Evolutionary conservation across 2,797 vertebrate species (phyloP).

Genomic region (Melopsittacus undulatus): DNA sequence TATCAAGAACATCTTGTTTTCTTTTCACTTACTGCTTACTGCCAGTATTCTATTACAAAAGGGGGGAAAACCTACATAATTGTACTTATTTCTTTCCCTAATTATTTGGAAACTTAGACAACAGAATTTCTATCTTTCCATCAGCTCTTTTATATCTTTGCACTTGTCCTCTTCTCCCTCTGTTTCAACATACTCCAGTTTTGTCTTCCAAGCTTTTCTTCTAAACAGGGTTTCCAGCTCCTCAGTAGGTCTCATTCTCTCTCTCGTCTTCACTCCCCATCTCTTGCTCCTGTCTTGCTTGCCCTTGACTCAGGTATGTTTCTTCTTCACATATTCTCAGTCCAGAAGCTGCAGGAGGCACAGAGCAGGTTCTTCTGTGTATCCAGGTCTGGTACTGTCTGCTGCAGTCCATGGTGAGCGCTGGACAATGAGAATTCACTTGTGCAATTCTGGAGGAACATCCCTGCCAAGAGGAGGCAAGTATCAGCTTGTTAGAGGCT

Average conservation of each 20-base stretch:
- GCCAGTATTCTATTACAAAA: not conserved
- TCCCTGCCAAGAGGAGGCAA: not conserved
- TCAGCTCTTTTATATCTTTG: not conserved
- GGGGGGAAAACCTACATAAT: not conserved
- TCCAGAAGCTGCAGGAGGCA: not conserved
- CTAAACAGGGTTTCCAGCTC: not conserved
- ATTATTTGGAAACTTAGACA: not conserved
- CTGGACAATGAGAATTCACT: not conserved
- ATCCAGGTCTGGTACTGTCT: not conserved
- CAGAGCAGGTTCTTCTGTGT: not conserved
- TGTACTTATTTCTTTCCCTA: not conserved
- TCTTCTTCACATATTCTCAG: not conserved
- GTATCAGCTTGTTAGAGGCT: not conserved
- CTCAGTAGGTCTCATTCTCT: not conserved
- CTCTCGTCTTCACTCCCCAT: not conserved
- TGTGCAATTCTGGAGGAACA: not conserved
- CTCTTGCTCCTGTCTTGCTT: not conserved
- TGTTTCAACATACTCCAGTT: not conserved
- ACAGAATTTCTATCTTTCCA: not conserved
- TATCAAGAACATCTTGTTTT: not conserved
- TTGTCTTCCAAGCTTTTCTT: not conserved
- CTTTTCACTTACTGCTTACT: not conserved
- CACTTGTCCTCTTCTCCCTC: not conserved
- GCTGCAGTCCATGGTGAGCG: not conserved
- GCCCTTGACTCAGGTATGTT: not conserved